These are phyloP conservation scores for Microcebus jonahi DNA, from an alignment of 2,113 vertebrate genomes.

Conservation along the genomic window DNA sequence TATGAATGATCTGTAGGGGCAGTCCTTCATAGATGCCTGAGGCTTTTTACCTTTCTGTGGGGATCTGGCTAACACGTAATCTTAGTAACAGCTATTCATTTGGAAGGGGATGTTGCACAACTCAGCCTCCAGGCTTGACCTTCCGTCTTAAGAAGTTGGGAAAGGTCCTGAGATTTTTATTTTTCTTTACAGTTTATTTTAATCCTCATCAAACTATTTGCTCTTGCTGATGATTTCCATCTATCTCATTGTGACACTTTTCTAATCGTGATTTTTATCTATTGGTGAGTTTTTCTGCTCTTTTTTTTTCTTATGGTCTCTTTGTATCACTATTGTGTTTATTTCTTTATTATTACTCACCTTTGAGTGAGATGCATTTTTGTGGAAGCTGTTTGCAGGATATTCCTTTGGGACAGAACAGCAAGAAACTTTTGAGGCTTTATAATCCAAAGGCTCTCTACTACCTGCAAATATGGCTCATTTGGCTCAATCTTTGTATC, in stretches of 20 bases:
- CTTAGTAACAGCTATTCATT: too few relatives aligned
- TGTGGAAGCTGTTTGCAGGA: neutral
- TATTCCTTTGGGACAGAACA: neutral
- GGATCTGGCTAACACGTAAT: too few relatives aligned
- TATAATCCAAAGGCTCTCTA: neutral
- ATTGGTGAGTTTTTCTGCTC: neutral
- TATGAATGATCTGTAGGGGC: too few relatives aligned
- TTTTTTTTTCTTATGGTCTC: neutral
- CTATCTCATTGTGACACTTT: neutral
- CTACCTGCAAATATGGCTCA: neutral
- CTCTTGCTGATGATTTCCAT: neutral
- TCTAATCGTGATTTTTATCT: neutral
- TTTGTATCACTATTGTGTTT: neutral
- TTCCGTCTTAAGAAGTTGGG: too few relatives aligned
- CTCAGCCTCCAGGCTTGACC: too few relatives aligned
- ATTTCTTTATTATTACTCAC: neutral
- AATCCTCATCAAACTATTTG: neutral
- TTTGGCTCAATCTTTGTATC: neutral
- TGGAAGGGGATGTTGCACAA: too few relatives aligned
- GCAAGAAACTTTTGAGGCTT: neutral
- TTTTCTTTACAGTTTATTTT: neutral
- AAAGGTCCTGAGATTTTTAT: too few relatives aligned
- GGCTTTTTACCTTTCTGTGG: too few relatives aligned
- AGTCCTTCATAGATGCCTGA: too few relatives aligned
- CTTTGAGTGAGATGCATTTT: neutral